Percentiles rank a stretch among this genome's conserved stretches.
These are phyloP conservation scores for Nesometra sesokonis DNA, from an alignment of 35 echinoderm and acorn worm species.

Conservation along the genomic window DNA sequence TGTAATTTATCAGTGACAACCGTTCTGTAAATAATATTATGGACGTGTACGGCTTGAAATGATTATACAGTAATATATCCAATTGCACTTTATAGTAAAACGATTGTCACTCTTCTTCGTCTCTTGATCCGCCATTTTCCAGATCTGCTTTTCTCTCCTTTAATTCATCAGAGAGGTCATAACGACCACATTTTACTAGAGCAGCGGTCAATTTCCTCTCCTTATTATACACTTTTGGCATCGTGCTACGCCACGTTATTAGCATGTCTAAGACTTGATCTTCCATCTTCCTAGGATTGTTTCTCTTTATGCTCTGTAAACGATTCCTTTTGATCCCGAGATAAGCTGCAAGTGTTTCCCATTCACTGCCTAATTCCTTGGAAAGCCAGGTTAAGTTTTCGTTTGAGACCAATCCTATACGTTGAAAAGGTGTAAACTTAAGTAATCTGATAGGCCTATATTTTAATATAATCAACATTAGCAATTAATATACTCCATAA, in stretches of 20 bases:
- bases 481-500: too few species aligned
- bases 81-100: too few species aligned
- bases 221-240: constrained; percentile 75
- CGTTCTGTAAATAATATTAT: too few species aligned
- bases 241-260: constrained; percentile 73
- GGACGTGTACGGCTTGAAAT: too few species aligned
- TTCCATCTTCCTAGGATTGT: constrained; percentile 32
- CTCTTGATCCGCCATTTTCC: background rate
- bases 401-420: constrained; percentile 49
- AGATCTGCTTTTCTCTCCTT: constrained; percentile 42
- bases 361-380: constrained; percentile 77
- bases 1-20: too few species aligned
- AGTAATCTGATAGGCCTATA: background rate
- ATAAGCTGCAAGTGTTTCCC: constrained; percentile 62
- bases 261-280: constrained; percentile 64
- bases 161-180: constrained; percentile 83
- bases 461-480: too few species aligned
- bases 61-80: too few species aligned
- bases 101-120: background rate
- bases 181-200: constrained; percentile 66
- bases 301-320: constrained; percentile 92
- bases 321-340: constrained; percentile 80
- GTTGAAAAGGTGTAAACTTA: background rate
- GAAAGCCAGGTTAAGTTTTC: constrained; percentile 72
- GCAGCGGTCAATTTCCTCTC: constrained; percentile 48